Evolutionary conservation across 2,888 invertebrate genomes (phyloP), one percentile per base, ranked within the genome.

Genomic region (Cephus nigrinus): DNA sequence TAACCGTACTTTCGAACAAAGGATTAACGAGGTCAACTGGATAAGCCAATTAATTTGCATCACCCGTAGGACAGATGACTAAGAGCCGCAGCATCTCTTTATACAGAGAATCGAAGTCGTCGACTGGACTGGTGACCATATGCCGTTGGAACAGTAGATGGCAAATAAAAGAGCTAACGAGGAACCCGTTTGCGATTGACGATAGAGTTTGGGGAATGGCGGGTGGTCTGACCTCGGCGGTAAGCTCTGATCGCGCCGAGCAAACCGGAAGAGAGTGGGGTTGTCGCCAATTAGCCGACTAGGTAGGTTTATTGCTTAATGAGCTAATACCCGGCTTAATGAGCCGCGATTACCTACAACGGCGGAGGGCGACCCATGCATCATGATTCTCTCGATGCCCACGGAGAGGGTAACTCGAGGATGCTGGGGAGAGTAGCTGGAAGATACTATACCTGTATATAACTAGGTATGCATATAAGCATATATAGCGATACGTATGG

Each of bases 261-360:
- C 82, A 79, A 83, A 87, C 84, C 87, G 88, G 87, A 88, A 87
- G 88, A 84, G 85, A 81, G 85, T 82, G 83, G 85, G 84, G 84
- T 82, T 87, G 86, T 87, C 85, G 85, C 85, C 88, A 89, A 88
- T 89, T 88, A 89, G 84, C 84, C 87, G 84, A 84, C 82, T 85
- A 87, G 85, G 85, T 86, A 86, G 87, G 85, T 86, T 88, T 88
- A 89, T 90, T 90, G 88, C 87, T 88, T 89, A 89, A 89, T 89
- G 88, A 89, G 88, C 87, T 89, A 87, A 88, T 89, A 86, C 85
- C 76, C 80, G 82, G 84, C 83, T 85, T 88, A 88, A 89, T 87
- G 89, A 89, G 86, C 85, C 85, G 86, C 86, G 86, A 88, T 89
- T 87, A 88, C 86, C 86, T 84, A 84, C 83, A 81, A 85, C 82